Evolutionary conservation across 30 jellyfish, hydroid and myxozoan genomes (phyloP).

Genomic region (Chrysaora quinquecirrha): DNA sequence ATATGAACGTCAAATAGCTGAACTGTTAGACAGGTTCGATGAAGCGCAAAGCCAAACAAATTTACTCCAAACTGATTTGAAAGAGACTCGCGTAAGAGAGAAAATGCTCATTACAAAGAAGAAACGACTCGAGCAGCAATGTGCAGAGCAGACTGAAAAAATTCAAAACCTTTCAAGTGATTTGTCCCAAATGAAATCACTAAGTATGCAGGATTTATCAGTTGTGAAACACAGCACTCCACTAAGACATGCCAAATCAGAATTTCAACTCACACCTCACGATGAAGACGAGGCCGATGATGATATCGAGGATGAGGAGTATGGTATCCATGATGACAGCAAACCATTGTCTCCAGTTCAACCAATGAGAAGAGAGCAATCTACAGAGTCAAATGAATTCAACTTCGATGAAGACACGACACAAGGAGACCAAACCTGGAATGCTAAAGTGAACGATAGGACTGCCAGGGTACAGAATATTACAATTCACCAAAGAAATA

Average conservation of each 20-base stretch:
- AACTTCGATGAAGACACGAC: conserved; percentile 7
- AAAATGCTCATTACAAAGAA: conserved; percentile 69
- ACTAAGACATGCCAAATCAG: conserved; percentile 76
- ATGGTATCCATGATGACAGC: conserved; percentile 22
- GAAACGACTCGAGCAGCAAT: conserved; percentile 73
- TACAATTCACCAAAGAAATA: conserved; percentile 45
- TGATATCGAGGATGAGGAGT: conserved; percentile 53
- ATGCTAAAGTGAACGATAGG: background rate
- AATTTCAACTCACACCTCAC: conserved; percentile 57
- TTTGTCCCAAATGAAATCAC: conserved; percentile 67
- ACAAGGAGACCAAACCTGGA: conserved; percentile 10
- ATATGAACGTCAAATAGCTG: conserved; percentile 83
- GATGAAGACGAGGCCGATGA: conserved; percentile 59
- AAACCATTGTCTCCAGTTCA: conserved; percentile 78
- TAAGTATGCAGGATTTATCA: conserved; percentile 83
- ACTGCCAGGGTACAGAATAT: conserved; percentile 21
- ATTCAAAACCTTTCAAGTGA: conserved; percentile 75
- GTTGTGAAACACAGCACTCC: conserved; percentile 85
- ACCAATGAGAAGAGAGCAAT: conserved; percentile 68
- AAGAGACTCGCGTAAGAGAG: conserved; percentile 83
- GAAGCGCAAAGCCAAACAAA: conserved; percentile 61
- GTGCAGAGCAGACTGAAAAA: conserved; percentile 75
- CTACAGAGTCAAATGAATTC: conserved; percentile 52
- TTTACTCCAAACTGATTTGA: conserved; percentile 62
- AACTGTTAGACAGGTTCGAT: conserved; percentile 81